Percentiles rank a stretch among this genome's conserved stretches.
These are phyloP conservation scores for Lepidostoma basale DNA, from an alignment of 1,140 invertebrate genomes.

Conservation along the genomic window DNA sequence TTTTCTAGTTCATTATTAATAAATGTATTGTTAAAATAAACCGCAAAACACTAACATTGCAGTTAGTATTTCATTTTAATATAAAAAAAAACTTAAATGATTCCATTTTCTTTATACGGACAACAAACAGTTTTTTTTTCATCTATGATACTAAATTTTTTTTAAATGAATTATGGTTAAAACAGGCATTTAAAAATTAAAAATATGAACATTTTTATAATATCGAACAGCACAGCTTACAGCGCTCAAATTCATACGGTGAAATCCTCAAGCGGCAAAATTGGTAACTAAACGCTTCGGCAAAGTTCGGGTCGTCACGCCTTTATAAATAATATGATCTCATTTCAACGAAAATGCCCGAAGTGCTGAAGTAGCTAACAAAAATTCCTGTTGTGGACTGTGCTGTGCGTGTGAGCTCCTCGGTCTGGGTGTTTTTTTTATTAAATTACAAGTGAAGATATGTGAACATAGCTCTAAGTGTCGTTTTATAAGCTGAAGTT, in stretches of 20 bases:
- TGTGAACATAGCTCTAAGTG: slow-evolving; percentile 22
- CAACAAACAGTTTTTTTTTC: no score
- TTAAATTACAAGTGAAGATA: slow-evolving; percentile 33
- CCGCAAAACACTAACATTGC: no score
- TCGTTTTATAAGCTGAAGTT: slow-evolving; percentile 18
- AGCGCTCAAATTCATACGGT: not conserved
- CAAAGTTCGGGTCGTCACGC: slow-evolving; percentile 35
- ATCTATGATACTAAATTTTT: no score
- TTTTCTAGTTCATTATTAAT: no score
- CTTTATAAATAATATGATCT: slow-evolving; percentile 37
- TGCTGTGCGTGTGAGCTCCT: slow-evolving; percentile 26
- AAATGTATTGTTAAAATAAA: no score
- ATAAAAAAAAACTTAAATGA: no score
- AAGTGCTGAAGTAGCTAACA: slow-evolving; percentile 37
- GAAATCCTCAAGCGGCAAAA: not conserved
- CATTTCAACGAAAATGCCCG: slow-evolving; percentile 34
- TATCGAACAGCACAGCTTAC: not conserved
- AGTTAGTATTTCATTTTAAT: no score
- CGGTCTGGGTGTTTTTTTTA: slow-evolving; percentile 37
- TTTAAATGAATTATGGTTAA: no score
- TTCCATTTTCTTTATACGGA: no score
- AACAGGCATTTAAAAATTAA: no score
- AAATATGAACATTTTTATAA: no score
- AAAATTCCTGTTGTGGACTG: slow-evolving; percentile 26
- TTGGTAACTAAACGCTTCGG: slow-evolving; percentile 15